These are phyloP conservation scores for Parelbella ahira DNA, from an alignment of 2,888 invertebrate genomes.

Conservation along the genomic window DNA sequence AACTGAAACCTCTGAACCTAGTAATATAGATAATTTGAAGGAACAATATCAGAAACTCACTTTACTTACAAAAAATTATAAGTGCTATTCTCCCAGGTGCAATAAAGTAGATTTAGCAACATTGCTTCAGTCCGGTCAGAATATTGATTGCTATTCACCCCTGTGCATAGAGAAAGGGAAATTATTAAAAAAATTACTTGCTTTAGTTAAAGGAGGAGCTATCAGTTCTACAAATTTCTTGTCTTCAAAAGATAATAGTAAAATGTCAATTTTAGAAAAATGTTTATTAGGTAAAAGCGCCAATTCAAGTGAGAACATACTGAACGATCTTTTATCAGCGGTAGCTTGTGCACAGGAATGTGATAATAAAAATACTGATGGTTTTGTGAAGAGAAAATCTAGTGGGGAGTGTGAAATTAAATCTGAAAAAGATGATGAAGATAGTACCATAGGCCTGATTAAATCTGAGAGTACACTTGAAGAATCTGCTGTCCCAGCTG, in stretches of 20 bases:
- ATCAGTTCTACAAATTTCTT: slow-evolving; percentile 65
- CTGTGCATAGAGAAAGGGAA: slow-evolving; percentile 87
- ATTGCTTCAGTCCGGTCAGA: slow-evolving; percentile 53
- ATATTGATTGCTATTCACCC: slow-evolving; percentile 88
- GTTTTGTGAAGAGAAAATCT: slow-evolving; percentile 68
- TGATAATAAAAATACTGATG: slow-evolving; percentile 74
- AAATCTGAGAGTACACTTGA: slow-evolving; percentile 79
- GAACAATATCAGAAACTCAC: slow-evolving; percentile 85
- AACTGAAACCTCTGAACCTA: slow-evolving; percentile 80
- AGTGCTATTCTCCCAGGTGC: slow-evolving; percentile 87
- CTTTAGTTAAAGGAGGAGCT: slow-evolving; percentile 82
- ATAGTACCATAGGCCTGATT: slow-evolving; percentile 43
- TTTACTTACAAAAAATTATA: slow-evolving; percentile 85
- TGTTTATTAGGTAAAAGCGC: slow-evolving; percentile 81
- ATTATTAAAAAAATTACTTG: slow-evolving; percentile 84
- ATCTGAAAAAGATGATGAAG: slow-evolving; percentile 58
- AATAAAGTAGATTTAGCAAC: slow-evolving; percentile 77
- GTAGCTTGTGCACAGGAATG: slow-evolving; percentile 82
- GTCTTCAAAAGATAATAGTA: slow-evolving; percentile 69
- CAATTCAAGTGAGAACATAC: slow-evolving; percentile 77
- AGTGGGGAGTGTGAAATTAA: slow-evolving; percentile 51
- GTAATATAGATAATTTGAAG: slow-evolving; percentile 84
- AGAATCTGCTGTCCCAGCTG: slow-evolving; percentile 74
- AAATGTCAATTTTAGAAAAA: slow-evolving; percentile 85
- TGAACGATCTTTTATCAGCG: slow-evolving; percentile 82